Evolutionary conservation across 2,113 vertebrate genomes (phyloP).

Genomic region (Eira barbara): DNA sequence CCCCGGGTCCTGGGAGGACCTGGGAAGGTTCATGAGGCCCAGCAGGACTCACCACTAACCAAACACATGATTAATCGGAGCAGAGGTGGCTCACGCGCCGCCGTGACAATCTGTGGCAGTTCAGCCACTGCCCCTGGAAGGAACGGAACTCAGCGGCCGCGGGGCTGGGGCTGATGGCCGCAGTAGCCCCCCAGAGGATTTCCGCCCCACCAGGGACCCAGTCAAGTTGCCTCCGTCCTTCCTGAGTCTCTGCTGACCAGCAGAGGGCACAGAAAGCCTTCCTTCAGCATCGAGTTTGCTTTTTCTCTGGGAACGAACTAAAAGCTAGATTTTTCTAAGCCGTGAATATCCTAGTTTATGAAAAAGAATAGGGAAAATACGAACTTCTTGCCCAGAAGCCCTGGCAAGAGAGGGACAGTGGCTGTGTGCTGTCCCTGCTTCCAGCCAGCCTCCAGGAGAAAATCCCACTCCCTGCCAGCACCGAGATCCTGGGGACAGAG

Average conservation of each 20-base stretch:
- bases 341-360: neutral
- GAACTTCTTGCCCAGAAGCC: neutral
- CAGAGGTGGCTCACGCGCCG: rapidly evolving
- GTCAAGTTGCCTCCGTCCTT: neutral
- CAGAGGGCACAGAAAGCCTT: slow-evolving; percentile 74
- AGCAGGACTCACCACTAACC: neutral
- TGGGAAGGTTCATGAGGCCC: neutral
- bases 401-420: rapidly evolving
- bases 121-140: neutral
- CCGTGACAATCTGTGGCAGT: neutral
- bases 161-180: neutral
- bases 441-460: neutral
- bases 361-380: neutral
- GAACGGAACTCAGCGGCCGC: rapidly evolving
- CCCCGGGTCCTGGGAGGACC: slow-evolving; percentile 22
- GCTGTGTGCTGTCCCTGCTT: neutral
- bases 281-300: neutral
- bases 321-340: neutral
- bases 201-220: neutral
- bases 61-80: neutral
- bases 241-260: slow-evolving; percentile 45
- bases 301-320: neutral
- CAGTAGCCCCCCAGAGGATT: rapidly evolving
- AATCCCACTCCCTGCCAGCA: neutral
- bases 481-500: neutral